Conservation (phyloP, 2,888 invertebrate species). For the Drosophila paucipuncta region DNA sequence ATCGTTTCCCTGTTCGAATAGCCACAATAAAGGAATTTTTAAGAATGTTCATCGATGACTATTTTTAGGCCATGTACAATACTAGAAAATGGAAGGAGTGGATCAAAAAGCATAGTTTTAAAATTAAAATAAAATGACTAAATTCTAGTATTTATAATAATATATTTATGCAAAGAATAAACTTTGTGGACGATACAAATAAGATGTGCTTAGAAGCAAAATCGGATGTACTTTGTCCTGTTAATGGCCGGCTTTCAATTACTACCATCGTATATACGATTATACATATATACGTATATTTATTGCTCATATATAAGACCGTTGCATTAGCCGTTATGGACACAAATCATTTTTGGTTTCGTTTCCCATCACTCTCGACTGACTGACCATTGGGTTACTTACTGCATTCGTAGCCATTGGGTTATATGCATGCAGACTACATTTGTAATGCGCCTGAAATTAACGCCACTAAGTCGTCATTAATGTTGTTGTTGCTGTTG, state of each 20-base stretch:
- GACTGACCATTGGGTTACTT: constrained; percentile 35
- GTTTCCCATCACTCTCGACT: constrained; percentile 4
- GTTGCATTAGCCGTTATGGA: constrained; percentile 12
- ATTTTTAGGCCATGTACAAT: too few species aligned
- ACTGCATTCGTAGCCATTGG: not conserved
- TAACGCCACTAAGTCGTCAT: constrained; percentile 64
- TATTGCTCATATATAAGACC: not conserved
- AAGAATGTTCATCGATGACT: too few species aligned
- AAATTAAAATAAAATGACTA: not conserved
- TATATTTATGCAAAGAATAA: not conserved
- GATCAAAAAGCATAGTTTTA: not conserved
- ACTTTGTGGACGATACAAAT: not conserved
- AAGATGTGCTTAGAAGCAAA: not conserved
- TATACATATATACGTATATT: not conserved
- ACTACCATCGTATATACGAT: not conserved
- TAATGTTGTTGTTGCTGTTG: constrained; percentile 12
- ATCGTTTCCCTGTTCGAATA: not conserved
- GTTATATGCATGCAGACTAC: constrained; percentile 22
- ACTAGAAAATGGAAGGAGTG: not conserved
- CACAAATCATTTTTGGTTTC: constrained; percentile 34
- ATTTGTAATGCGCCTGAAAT: constrained; percentile 70
- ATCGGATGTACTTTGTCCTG: not conserved
- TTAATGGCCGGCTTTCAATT: not conserved
- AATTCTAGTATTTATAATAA: not conserved
- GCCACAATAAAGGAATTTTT: not conserved